Evolutionary conservation across 2,113 vertebrate genomes (phyloP).

Genomic region (Hyaena hyaena): DNA sequence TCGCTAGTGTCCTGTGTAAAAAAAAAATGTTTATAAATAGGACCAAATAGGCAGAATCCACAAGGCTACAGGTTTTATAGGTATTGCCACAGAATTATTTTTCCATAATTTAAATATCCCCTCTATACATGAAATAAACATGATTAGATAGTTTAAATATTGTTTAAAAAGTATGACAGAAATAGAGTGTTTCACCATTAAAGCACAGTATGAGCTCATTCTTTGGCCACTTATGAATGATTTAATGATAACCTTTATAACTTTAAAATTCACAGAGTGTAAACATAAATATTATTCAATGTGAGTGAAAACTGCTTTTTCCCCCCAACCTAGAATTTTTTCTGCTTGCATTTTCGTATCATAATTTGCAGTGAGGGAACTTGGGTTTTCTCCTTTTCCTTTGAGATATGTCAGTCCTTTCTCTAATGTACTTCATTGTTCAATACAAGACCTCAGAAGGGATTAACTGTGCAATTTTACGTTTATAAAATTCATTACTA

Average conservation of each 20-base stretch:
- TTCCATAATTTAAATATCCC: not conserved
- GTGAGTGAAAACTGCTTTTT: slow-evolving; percentile 48
- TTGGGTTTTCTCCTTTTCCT: slow-evolving; percentile 67
- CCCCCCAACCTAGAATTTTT: slow-evolving; percentile 64
- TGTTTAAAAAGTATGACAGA: not conserved
- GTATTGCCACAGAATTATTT: not conserved
- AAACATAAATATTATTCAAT: slow-evolving; percentile 33
- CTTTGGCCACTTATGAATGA: not conserved
- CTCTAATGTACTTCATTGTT: slow-evolving; percentile 73
- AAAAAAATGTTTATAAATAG: not conserved
- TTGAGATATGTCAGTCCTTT: slow-evolving; percentile 66
- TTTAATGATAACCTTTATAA: slow-evolving; percentile 39
- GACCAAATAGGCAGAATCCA: not conserved
- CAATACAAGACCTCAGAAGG: slow-evolving; percentile 67
- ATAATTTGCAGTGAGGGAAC: slow-evolving; percentile 66
- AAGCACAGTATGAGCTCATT: not conserved
- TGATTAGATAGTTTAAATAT: not conserved
- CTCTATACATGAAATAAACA: not conserved
- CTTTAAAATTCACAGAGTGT: not conserved
- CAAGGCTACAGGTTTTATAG: not conserved
- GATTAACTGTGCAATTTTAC: slow-evolving; percentile 73
- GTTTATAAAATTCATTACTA: slow-evolving; percentile 70
- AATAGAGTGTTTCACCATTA: not conserved
- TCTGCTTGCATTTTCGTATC: slow-evolving; percentile 49
- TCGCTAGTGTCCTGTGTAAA: not conserved